Percentiles rank a stretch among this genome's conserved stretches.
Evolutionary conservation across 2,797 vertebrate genomes (phyloP).

Genomic region (Sarcophilus harrisii): DNA sequence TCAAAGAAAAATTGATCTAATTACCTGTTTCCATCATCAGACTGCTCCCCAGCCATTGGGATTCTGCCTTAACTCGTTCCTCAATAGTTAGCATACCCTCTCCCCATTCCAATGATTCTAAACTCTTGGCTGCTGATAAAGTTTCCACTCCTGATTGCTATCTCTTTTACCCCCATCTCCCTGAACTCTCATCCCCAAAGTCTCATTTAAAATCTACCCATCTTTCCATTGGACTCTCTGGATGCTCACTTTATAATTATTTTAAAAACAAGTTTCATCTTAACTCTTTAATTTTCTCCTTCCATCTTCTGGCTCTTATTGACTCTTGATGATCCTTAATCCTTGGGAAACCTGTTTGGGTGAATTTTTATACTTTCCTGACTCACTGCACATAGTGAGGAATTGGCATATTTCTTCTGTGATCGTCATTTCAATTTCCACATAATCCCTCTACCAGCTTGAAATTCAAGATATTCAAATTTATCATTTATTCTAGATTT

Average conservation of each 20-base stretch:
- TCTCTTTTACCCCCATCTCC: background rate
- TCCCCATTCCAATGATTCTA: background rate
- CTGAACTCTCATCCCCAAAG: background rate
- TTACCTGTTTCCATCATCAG: background rate
- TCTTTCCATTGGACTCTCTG: background rate
- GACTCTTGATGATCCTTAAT: background rate
- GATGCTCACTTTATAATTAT: background rate
- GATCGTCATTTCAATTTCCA: background rate
- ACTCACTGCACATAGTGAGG: background rate
- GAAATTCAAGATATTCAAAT: background rate
- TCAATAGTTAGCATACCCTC: background rate
- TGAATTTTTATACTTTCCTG: background rate
- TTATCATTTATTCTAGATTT: background rate
- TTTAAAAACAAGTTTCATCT: background rate
- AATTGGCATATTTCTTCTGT: background rate
- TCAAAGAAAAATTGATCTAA: background rate
- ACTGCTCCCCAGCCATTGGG: background rate
- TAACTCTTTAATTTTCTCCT: background rate
- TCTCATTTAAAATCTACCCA: background rate
- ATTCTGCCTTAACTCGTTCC: background rate
- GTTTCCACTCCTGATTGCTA: background rate
- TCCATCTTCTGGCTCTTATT: background rate
- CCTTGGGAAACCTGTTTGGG: background rate
- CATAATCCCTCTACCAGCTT: background rate
- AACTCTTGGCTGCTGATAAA: too few species aligned